Base-by-base conservation (phyloP, 2,113 vertebrate species). In the Gnathonemus echidnorhynchus region DNA sequence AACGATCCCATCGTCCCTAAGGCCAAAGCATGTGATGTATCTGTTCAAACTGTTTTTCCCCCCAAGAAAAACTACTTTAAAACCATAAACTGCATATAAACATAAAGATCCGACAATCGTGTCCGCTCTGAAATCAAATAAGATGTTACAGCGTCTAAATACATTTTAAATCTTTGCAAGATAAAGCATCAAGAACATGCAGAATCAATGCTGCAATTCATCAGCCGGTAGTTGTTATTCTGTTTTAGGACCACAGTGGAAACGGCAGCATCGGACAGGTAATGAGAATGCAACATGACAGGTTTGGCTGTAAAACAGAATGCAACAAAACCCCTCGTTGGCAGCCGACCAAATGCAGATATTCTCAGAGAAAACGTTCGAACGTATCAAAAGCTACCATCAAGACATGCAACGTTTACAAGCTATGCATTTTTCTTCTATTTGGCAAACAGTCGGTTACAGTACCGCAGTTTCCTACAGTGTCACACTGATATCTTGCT, bases 251-350 rank as follows among this genome's bases (percentile, higher is more conserved):
- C 19, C 70, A 39, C 31, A 17, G 5, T 42, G 31, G 74, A 80
- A 39, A 42, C 35, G 6, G 74, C 74, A 80, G 74, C 35, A 42
- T 35, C 35, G 35, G 35, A 80, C 74, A 80, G 74, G 74, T 80
- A 42, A 80, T 42, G 35, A 88, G 62, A 88, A 88, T 19, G 62
- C 24, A 49, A 58, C 45, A 49, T 48, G 88, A 49, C 88, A 88
- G 88, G 45, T 88, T 7, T 88, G 56, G 2, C 77, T 13, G 10
- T 45, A 42, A 83, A 45, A 27, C 31, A 7, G 8, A 83, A 83
- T 24, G 35, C 77, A 42, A 45, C 77, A 45, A 83, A 39, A 42
- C 35, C 42, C 5, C 42, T 83, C 19, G 2, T 42, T 83, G 42
- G 77, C 77, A 83, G 19, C 39, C 19, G 5, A 83, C 77, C 35